phyloP scores from a whole-genome alignment of 2,797 vertebrate genomes.

The Anableps anableps region DNA sequence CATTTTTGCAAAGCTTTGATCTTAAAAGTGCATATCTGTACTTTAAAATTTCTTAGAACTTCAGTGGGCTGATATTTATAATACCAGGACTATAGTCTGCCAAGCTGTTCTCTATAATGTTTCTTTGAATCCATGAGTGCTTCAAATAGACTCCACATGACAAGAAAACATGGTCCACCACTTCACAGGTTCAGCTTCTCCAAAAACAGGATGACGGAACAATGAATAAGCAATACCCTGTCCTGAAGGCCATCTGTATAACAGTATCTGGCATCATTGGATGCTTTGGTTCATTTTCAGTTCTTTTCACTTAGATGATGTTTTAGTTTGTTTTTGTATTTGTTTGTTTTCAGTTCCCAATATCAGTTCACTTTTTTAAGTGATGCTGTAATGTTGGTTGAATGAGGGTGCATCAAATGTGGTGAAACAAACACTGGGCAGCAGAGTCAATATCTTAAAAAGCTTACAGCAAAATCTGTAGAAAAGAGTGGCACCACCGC shows the following conservation, averaged over 20 bases:
- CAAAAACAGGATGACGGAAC: background rate
- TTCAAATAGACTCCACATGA: background rate
- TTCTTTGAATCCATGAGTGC: background rate
- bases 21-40: background rate
- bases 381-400: background rate
- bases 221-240: background rate
- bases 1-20: conserved; percentile 19
- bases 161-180: background rate
- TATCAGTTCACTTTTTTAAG: background rate
- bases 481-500: background rate
- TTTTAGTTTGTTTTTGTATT: background rate
- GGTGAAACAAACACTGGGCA: no score
- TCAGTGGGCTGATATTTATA: background rate
- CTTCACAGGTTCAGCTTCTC: background rate
- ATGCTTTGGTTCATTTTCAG: background rate
- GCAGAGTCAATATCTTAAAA: background rate
- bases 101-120: background rate
- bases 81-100: background rate
- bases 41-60: conserved; percentile 15
- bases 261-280: background rate
- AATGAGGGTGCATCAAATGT: background rate
- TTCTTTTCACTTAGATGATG: no score
- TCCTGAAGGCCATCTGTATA: background rate
- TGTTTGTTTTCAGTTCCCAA: background rate
- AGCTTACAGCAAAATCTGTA: background rate